A percentile compares a stretch with the other conserved stretches of the same genome.
phyloP scores from a whole-genome alignment of 2,113 vertebrate genomes.

The Hippopotamus amphibius region DNA sequence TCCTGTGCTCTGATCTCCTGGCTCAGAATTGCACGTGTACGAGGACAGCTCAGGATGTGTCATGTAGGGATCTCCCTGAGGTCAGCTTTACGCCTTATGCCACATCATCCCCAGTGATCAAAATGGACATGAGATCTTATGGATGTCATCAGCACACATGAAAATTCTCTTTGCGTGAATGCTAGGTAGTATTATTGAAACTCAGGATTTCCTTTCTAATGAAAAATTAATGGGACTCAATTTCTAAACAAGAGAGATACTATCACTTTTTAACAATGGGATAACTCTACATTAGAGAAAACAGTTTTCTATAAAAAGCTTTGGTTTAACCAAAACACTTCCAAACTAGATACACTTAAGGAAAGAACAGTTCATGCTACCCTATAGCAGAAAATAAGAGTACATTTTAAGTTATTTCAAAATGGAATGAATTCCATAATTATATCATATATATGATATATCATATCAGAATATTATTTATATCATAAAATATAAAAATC shows the following conservation, averaged over 20 bases:
- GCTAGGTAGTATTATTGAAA: constrained; percentile 81
- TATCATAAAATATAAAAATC: neutral
- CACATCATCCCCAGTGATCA: constrained; percentile 24
- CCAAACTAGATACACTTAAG: neutral
- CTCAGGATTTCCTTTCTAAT: constrained; percentile 76
- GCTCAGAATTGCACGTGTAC: no score
- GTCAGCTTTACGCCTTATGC: constrained; percentile 19
- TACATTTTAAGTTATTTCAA: neutral
- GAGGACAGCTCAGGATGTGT: neutral
- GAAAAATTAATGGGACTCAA: constrained; percentile 77
- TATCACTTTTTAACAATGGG: constrained; percentile 10
- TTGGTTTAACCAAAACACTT: constrained; percentile 27
- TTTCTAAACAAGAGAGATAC: constrained; percentile 61
- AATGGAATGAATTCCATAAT: neutral
- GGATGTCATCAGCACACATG: constrained; percentile 64
- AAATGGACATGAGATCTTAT: constrained; percentile 2
- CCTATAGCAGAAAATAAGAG: neutral
- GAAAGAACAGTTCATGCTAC: neutral
- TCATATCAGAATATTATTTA: neutral
- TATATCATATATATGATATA: neutral
- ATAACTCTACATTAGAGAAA: neutral
- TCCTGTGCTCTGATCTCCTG: neutral
- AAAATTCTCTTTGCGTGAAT: constrained; percentile 76
- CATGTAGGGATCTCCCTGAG: constrained; percentile 38
- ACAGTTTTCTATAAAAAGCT: neutral